Percentiles rank a stretch among this genome's conserved stretches.
phyloP scores from a whole-genome alignment of 2,797 vertebrate genomes.

The Nyctalus aviator region DNA sequence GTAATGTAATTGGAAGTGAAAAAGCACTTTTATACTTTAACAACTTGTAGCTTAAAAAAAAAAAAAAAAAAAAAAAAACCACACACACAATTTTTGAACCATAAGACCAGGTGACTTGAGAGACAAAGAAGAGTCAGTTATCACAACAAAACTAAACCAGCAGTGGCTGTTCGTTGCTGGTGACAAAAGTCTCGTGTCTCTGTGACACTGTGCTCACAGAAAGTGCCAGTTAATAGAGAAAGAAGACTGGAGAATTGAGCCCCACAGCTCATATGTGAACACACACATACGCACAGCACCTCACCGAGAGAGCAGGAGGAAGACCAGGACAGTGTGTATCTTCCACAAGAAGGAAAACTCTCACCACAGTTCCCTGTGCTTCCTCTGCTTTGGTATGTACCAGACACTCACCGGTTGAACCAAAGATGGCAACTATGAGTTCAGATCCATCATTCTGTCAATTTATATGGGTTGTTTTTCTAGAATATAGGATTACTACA shows the following conservation, averaged over 20 bases:
- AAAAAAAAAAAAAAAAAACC: no score
- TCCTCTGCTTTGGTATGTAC: not conserved
- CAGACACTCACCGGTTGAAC: not conserved
- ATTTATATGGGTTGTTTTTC: slow-evolving; percentile 53
- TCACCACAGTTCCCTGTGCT: not conserved
- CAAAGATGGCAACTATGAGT: not conserved
- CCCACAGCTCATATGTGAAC: not conserved
- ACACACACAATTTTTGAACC: not conserved
- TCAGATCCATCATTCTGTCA: not conserved
- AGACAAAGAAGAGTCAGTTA: not conserved
- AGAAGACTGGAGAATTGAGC: not conserved
- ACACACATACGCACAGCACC: not conserved
- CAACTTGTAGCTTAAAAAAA: slow-evolving; percentile 6
- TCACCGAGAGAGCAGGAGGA: not conserved
- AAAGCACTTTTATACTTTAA: not conserved
- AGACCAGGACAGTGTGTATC: not conserved
- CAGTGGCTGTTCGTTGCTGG: not conserved
- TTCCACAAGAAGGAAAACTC: not conserved
- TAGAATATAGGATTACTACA: slow-evolving; percentile 63
- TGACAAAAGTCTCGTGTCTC: not conserved
- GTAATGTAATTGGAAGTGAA: not conserved
- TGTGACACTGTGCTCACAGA: not conserved
- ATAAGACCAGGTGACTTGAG: not conserved
- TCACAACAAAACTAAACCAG: not conserved
- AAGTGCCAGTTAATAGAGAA: not conserved